A percentile compares a stretch with the other conserved stretches of the same genome.
These are phyloP conservation scores for Hirtodrosophila alboralis DNA, from an alignment of 2,888 invertebrate species.

Conservation along the genomic window DNA sequence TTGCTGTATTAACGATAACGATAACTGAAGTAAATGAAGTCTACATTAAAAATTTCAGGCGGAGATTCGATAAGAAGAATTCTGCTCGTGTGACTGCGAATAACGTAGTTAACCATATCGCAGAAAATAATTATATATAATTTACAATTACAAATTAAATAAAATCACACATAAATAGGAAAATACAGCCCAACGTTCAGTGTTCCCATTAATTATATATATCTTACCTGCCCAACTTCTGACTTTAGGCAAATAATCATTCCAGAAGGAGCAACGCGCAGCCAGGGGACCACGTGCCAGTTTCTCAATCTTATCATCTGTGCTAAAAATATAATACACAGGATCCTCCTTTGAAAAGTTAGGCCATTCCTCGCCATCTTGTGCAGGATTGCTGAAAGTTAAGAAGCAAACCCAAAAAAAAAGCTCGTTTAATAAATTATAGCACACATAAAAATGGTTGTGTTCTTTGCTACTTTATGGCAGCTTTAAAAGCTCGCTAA, in stretches of 20 bases:
- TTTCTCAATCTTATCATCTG: constrained; percentile 88
- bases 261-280: constrained; percentile 97
- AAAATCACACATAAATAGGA: no score
- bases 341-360: constrained; percentile 93
- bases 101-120: no score
- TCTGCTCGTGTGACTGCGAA: no score
- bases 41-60: no score
- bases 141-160: no score
- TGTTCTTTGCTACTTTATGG: constrained; percentile 12
- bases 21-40: no score
- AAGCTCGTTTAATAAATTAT: constrained; percentile 30
- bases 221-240: constrained; percentile 88
- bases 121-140: no score
- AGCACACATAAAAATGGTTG: constrained; percentile 21
- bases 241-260: constrained; percentile 95
- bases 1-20: no score
- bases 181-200: no score
- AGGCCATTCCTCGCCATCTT: constrained; percentile 90
- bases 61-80: no score
- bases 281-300: constrained; percentile 90
- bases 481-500: constrained; percentile 7
- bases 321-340: constrained; percentile 95
- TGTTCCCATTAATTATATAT: not conserved
- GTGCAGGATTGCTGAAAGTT: constrained; percentile 80
- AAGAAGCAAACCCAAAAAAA: no score